Percentiles rank a stretch among this genome's conserved stretches.
phyloP scores from a whole-genome alignment of 2,113 vertebrate species.

The Amphilophus citrinellus region DNA sequence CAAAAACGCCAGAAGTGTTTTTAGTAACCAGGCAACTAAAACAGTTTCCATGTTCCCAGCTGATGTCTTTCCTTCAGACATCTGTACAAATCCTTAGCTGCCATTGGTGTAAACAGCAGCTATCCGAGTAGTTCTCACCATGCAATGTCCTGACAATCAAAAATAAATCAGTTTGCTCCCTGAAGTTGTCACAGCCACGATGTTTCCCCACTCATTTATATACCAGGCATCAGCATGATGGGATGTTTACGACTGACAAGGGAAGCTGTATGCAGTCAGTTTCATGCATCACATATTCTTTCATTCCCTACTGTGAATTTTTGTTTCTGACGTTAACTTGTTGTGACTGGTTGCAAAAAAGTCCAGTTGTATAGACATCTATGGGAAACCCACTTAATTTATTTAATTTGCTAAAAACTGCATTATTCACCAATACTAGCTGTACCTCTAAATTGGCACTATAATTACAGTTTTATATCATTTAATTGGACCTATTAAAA shows the following conservation, averaged over 20 bases:
- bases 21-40: slow-evolving; percentile 40
- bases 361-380: neutral
- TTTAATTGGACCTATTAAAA: neutral
- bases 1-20: slow-evolving; percentile 21
- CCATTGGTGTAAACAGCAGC: slow-evolving; percentile 20
- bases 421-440: neutral
- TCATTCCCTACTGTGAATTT: neutral
- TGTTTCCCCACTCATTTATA: neutral
- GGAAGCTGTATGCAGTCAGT: neutral
- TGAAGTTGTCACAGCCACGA: neutral
- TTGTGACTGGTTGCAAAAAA: neutral
- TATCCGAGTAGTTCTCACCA: neutral
- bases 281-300: neutral
- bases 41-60: slow-evolving; percentile 16
- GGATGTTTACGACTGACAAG: neutral
- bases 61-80: slow-evolving; percentile 19
- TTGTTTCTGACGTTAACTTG: neutral
- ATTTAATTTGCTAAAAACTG: neutral
- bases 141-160: neutral
- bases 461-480: neutral
- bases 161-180: neutral
- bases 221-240: neutral
- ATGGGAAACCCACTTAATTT: neutral
- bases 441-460: neutral
- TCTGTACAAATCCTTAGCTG: slow-evolving; percentile 26